phyloP scores from a whole-genome alignment of 1,140 invertebrate genomes.

The Magallana ariakensis region DNA sequence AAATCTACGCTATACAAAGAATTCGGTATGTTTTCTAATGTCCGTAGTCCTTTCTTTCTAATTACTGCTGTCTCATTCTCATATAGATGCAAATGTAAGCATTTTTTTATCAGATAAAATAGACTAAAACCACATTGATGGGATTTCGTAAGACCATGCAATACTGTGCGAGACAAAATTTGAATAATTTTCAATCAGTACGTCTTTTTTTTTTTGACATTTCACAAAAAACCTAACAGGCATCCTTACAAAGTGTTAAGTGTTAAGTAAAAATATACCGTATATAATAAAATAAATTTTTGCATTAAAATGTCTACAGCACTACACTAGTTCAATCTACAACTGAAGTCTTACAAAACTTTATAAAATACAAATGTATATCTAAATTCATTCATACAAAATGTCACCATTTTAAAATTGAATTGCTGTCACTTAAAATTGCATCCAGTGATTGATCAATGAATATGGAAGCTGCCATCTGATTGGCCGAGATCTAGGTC shows the following conservation, averaged over 20 bases:
- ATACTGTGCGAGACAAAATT: background rate
- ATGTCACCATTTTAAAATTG: background rate
- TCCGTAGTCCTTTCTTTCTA: too few species aligned
- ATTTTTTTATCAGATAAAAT: background rate
- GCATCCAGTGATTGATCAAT: background rate
- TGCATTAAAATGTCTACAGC: constrained; percentile 29
- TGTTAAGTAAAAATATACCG: background rate
- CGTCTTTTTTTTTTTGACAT: too few species aligned
- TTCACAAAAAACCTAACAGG: background rate
- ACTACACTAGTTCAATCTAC: background rate
- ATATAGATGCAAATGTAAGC: background rate
- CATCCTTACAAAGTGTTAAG: background rate
- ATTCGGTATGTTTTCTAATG: too few species aligned
- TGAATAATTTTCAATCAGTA: background rate
- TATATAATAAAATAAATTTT: background rate
- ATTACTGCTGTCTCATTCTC: background rate
- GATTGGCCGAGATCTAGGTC: background rate
- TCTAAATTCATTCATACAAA: background rate
- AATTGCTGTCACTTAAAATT: background rate
- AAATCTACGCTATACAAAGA: too few species aligned
- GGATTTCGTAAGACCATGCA: background rate
- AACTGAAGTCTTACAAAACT: background rate
- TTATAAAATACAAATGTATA: background rate
- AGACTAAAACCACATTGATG: background rate
- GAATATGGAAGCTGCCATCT: background rate